phyloP scores from a whole-genome alignment of 2,113 vertebrate genomes.

The Ammodytes dubius region DNA sequence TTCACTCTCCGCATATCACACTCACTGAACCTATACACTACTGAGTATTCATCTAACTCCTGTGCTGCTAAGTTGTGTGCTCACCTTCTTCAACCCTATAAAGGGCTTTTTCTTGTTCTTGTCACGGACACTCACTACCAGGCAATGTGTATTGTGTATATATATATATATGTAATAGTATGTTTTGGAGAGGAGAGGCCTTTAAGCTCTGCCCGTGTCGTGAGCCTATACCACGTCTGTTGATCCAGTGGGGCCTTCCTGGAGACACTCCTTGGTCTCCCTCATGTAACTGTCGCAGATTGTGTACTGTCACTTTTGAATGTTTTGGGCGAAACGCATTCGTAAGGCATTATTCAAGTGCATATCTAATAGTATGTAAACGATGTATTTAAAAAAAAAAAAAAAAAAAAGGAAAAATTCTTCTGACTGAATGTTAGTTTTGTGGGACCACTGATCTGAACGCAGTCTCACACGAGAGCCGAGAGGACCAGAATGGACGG shows the following conservation, averaged over 20 bases:
- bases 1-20: constrained; percentile 36
- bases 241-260: constrained; percentile 43
- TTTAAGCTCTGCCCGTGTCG: constrained; percentile 43
- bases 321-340: constrained; percentile 58
- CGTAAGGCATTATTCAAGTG: constrained; percentile 32
- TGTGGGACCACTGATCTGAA: constrained; percentile 65
- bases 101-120: constrained; percentile 37
- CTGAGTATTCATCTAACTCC: constrained; percentile 35
- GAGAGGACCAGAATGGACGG: constrained; percentile 37
- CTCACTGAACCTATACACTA: constrained; percentile 30
- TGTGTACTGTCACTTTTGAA: constrained; percentile 59
- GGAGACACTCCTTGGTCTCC: constrained; percentile 36
- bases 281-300: constrained; percentile 31
- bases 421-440: constrained; percentile 69
- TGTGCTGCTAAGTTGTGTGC: constrained; percentile 39
- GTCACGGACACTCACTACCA: constrained; percentile 35
- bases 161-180: constrained; percentile 42
- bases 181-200: constrained; percentile 43
- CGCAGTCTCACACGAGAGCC: constrained; percentile 32
- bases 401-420: not conserved
- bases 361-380: constrained; percentile 61
- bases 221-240: constrained; percentile 33
- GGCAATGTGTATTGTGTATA: constrained; percentile 46
- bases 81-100: constrained; percentile 44
- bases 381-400: constrained; percentile 41